Evolutionary conservation across 1,140 invertebrate genomes (phyloP).

Genomic region (Cyclina sinensis): DNA sequence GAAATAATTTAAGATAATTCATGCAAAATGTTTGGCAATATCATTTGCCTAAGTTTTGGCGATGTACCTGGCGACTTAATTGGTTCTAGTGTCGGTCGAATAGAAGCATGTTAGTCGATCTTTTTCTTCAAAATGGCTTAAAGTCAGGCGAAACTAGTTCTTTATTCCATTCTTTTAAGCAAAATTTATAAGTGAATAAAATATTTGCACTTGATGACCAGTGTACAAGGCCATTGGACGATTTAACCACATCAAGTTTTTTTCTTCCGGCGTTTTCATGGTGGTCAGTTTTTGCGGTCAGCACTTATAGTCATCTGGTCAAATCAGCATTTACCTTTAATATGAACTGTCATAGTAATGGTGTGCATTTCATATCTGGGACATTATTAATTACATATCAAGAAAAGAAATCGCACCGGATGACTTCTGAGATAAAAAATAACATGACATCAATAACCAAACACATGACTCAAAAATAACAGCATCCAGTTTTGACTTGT

Average conservation of each 20-base stretch:
- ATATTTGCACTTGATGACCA: not conserved
- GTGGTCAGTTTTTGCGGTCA: conserved; percentile 27
- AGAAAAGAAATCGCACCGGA: conserved; percentile 20
- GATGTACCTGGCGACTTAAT: too few relatives aligned
- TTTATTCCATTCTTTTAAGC: too few relatives aligned
- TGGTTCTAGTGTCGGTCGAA: too few relatives aligned
- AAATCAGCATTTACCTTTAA: conserved; percentile 41
- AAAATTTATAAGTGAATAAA: too few relatives aligned
- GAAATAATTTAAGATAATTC: too few relatives aligned
- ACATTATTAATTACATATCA: not conserved
- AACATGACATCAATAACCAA: too few relatives aligned
- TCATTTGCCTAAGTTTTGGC: too few relatives aligned
- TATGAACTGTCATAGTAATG: conserved; percentile 11
- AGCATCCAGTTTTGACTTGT: too few relatives aligned
- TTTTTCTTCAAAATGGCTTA: too few relatives aligned
- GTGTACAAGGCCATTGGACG: not conserved
- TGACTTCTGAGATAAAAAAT: not conserved
- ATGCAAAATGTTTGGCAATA: too few relatives aligned
- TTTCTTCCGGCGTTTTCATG: not conserved
- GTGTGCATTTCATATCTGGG: not conserved
- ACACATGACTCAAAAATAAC: not conserved
- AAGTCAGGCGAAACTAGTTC: too few relatives aligned
- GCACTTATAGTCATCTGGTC: conserved; percentile 10
- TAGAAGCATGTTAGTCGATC: too few relatives aligned
- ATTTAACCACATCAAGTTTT: conserved; percentile 24